Percentiles rank a stretch among this genome's conserved stretches.
These are phyloP conservation scores for Danionella cerebrum DNA, from an alignment of 2,113 vertebrate species.

Conservation along the genomic window DNA sequence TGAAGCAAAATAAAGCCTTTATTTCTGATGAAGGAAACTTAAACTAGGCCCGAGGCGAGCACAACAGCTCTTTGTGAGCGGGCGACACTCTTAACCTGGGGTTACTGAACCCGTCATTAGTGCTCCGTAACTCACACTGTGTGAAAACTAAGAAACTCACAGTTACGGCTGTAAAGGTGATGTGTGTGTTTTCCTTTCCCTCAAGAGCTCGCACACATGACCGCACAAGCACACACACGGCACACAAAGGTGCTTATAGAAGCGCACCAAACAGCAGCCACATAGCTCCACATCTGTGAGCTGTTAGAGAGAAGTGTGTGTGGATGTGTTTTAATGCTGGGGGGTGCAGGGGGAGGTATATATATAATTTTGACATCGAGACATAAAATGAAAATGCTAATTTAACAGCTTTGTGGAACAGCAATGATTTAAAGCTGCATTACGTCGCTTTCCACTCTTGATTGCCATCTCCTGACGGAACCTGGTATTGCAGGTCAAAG, in stretches of 20 bases:
- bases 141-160: background rate
- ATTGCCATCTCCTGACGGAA: too few relatives aligned
- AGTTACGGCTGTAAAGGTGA: background rate
- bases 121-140: background rate
- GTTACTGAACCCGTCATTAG: background rate
- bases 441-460: too few relatives aligned
- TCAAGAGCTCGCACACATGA: background rate
- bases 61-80: background rate
- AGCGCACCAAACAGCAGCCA: background rate
- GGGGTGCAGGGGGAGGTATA: background rate
- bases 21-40: too few relatives aligned
- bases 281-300: conserved; percentile 18
- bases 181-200: background rate
- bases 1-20: too few relatives aligned
- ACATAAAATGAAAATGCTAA: conserved; percentile 6
- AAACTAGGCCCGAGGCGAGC: too few relatives aligned
- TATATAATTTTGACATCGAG: conserved; percentile 7
- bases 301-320: background rate
- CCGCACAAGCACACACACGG: background rate
- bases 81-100: background rate
- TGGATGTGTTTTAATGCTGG: too few relatives aligned
- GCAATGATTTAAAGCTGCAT: too few relatives aligned
- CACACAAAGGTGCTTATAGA: conserved; percentile 14
- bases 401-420: background rate
- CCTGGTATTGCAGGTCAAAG: too few relatives aligned